Evolutionary conservation across 2,797 vertebrate species (phyloP), one percentile per base, ranked within the genome.

Genomic region (Lepilemur ruficaudatus): DNA sequence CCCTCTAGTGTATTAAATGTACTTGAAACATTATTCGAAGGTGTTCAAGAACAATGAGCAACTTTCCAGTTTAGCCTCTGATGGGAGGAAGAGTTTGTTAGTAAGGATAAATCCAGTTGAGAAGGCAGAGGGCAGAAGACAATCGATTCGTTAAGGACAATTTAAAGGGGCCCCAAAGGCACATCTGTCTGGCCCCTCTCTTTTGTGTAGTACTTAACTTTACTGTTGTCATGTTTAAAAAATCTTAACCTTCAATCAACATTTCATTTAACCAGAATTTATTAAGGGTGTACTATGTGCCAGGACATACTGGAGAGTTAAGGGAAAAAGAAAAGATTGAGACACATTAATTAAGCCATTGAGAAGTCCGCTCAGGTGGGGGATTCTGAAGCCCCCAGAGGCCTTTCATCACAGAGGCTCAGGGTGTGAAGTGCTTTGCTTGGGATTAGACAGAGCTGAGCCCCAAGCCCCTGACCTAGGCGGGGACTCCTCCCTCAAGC

Each of bases 21-120:
- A 79, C 55, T 89, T 78, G 59, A 94, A 89, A 78, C 30, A 57
- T 96, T 85, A 94, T 89, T 97, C 80, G 90, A 69, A 80, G 55
- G 75, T 82, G 30, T 88, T 86, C 72, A 92, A 48, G 95, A 95
- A 85, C 87, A 94, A 63, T 61, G 92, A 93, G n/a, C 35, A 63
- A 89, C 69, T 89, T 83, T 95, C 70, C 52, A 57, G 1, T 57
- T 69, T 76, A 87, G 80, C 28, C 22, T 91, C 76, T 94, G 80
- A 67, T 30, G 43, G 48, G 48, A 67, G 1, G 14, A 87, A 75
- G 91, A 69, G 32, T 85, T 91, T 89, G 70, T 93, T 67, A 87
- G 55, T 83, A 87, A 92, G 76, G 89, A 93, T 81, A 84, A 92
- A 87, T 89, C 69, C 52, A 93, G 67, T 57, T 38, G 57, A 86